Percentiles rank a stretch among this genome's conserved stretches.
Evolutionary conservation across 2,888 invertebrate species (phyloP).

Genomic region (Lochmaea crataegi): DNA sequence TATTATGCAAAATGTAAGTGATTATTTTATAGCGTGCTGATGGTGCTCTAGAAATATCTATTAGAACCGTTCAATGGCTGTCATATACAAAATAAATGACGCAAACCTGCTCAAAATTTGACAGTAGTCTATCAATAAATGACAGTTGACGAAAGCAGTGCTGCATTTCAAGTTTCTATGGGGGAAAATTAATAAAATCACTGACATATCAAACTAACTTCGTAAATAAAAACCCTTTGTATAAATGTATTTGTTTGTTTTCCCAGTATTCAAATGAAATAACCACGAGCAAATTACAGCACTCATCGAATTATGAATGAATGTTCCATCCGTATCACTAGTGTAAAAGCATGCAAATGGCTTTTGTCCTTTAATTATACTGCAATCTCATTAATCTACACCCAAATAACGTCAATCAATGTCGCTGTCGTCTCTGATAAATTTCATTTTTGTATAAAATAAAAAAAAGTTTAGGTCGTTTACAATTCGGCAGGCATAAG

Average conservation of each 20-base stretch:
- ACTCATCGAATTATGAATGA: neutral
- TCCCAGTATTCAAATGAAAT: neutral
- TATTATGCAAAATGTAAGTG: too few species aligned
- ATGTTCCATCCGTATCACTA: neutral
- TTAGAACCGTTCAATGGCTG: too few species aligned
- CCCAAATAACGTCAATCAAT: slow-evolving; percentile 9
- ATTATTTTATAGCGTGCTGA: too few species aligned
- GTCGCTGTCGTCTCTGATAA: neutral
- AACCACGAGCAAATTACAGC: neutral
- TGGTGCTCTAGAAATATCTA: too few species aligned
- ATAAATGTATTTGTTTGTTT: neutral
- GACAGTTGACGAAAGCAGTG: too few species aligned
- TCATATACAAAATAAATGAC: too few species aligned
- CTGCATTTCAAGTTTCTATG: too few species aligned
- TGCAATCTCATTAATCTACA: slow-evolving; percentile 3
- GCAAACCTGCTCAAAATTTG: too few species aligned
- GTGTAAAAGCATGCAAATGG: neutral
- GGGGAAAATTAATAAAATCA: too few species aligned
- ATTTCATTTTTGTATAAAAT: slow-evolving; percentile 11
- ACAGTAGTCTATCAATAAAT: too few species aligned
- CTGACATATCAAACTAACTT: too few species aligned
- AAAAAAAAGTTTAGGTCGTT: slow-evolving; percentile 4
- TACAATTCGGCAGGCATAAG: neutral
- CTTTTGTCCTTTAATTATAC: neutral
- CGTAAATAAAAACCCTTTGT: too few species aligned